Conservation (phyloP, 2,888 invertebrate species). For the Leucoma salicis region DNA sequence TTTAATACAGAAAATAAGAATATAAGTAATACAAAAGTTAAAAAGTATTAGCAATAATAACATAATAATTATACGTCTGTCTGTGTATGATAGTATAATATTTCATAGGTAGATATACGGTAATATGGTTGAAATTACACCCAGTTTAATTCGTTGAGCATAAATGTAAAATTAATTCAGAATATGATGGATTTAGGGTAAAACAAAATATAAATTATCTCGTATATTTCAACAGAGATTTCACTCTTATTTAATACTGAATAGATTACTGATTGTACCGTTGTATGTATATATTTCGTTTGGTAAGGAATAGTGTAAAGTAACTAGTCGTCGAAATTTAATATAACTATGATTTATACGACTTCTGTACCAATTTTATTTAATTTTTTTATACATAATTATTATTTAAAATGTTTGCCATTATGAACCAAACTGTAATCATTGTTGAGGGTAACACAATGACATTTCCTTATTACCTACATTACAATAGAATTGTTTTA, state of each 20-base stretch:
- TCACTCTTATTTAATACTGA: constrained; percentile 25
- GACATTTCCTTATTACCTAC: too few species aligned
- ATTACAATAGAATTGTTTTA: too few species aligned
- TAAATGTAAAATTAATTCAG: background rate
- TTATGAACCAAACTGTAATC: constrained; percentile 29
- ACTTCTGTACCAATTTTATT: constrained; percentile 8
- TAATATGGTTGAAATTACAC: background rate
- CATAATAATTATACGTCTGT: background rate
- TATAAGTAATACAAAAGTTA: background rate
- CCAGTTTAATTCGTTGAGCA: background rate
- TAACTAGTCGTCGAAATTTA: constrained; percentile 65
- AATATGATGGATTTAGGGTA: background rate
- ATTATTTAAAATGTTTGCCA: constrained; percentile 25
- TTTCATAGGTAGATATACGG: too few species aligned
- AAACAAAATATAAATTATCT: background rate
- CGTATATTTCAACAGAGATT: background rate
- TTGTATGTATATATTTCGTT: constrained; percentile 43
- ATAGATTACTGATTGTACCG: constrained; percentile 40
- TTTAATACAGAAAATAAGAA: too few species aligned
- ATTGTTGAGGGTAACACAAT: background rate
- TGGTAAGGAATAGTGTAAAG: constrained; percentile 43
- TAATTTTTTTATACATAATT: constrained; percentile 15
- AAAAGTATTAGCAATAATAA: background rate
- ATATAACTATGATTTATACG: constrained; percentile 24
- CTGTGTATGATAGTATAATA: background rate